These are phyloP conservation scores for Danaus chrysippus DNA, from an alignment of 2,888 invertebrate genomes.

Conservation along the genomic window DNA sequence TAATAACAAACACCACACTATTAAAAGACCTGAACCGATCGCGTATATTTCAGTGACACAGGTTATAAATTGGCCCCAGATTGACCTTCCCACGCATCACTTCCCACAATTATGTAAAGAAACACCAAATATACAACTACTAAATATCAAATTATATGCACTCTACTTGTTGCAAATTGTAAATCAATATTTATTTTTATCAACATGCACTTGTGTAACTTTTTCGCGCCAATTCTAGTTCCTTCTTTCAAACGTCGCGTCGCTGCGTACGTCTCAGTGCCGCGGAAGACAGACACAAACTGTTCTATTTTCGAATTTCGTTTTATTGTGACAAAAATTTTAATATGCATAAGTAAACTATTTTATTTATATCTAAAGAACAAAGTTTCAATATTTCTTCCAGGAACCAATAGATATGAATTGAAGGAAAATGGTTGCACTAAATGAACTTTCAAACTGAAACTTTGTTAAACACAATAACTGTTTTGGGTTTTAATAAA, in stretches of 20 bases:
- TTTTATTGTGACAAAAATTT: conserved; percentile 50
- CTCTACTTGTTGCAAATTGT: conserved; percentile 18
- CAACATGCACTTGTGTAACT: conserved; percentile 26
- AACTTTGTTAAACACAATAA: no score
- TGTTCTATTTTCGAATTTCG: conserved; percentile 63
- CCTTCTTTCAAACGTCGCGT: conserved; percentile 38
- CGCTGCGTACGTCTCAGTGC: conserved; percentile 45
- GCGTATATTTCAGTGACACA: conserved; percentile 34
- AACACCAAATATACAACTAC: conserved; percentile 32
- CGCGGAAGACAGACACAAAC: conserved; percentile 55
- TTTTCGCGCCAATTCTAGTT: conserved; percentile 47
- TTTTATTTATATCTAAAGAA: conserved; percentile 31
- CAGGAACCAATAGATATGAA: no score
- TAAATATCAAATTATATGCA: conserved; percentile 18
- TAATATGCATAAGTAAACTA: conserved; percentile 42
- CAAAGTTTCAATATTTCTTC: background rate
- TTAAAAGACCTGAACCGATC: conserved; percentile 19
- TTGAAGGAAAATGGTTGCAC: no score
- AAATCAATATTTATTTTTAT: conserved; percentile 27
- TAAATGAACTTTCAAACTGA: no score
- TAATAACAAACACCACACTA: conserved; percentile 24
- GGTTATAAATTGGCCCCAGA: conserved; percentile 42
- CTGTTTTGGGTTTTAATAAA: no score
- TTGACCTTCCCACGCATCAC: conserved; percentile 46
- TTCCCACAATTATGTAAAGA: conserved; percentile 34